Conservation (phyloP, 2,797 vertebrate species). For the Leptodactylus fallax region DNA sequence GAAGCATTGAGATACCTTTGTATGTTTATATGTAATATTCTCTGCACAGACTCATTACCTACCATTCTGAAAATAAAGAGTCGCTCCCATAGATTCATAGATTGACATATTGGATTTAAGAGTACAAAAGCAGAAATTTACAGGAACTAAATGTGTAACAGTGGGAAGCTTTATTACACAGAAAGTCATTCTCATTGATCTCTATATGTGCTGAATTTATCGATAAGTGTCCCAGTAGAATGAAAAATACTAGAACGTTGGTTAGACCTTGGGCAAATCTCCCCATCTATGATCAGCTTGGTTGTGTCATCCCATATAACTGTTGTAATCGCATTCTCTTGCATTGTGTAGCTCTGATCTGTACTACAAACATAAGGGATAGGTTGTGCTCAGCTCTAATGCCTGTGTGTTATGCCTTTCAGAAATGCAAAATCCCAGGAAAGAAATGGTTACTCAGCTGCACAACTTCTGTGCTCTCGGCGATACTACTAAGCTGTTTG, state of each 20-base stretch:
- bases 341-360: background rate
- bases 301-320: background rate
- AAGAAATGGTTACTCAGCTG: slow-evolving; percentile 79
- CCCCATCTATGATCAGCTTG: background rate
- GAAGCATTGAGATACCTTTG: too few relatives aligned
- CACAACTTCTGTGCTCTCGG: slow-evolving; percentile 82
- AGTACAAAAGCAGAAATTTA: too few relatives aligned
- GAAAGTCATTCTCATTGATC: too few relatives aligned
- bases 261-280: background rate
- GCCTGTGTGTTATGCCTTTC: slow-evolving; percentile 70
- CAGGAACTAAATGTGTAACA: too few relatives aligned
- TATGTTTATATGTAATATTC: too few relatives aligned
- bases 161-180: background rate
- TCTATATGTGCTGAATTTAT: background rate
- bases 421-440: slow-evolving; percentile 70
- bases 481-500: slow-evolving; percentile 75
- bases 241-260: background rate
- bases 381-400: background rate
- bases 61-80: too few relatives aligned
- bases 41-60: too few relatives aligned
- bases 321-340: background rate
- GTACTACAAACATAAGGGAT: background rate
- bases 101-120: too few relatives aligned
- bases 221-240: background rate
- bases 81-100: too few relatives aligned